Percentiles rank a stretch among this genome's conserved stretches.
These are phyloP conservation scores for Heliconius ethilla DNA, from an alignment of 2,888 invertebrate species.

Conservation along the genomic window DNA sequence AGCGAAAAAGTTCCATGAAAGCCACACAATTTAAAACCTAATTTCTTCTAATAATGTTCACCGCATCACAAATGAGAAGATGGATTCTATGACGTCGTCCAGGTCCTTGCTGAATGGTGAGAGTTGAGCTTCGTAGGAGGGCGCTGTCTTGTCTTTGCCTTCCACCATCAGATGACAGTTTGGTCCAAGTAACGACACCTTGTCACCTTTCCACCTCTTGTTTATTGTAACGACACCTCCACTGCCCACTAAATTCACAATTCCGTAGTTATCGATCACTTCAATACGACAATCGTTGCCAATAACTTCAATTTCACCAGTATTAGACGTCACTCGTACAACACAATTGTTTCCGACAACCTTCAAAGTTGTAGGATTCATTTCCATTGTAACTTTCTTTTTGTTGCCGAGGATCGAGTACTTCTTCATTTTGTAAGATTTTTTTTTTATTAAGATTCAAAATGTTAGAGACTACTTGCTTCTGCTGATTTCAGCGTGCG, in stretches of 20 bases:
- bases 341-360: constrained; percentile 75
- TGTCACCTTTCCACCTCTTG: constrained; percentile 67
- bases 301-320: constrained; percentile 74
- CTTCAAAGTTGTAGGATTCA: constrained; percentile 66
- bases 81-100: constrained; percentile 76
- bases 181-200: constrained; percentile 66
- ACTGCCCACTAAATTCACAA: constrained; percentile 69
- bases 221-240: constrained; percentile 65
- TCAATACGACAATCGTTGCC: constrained; percentile 75
- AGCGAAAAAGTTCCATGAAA: constrained; percentile 7
- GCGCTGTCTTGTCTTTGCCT: constrained; percentile 64
- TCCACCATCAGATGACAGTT: constrained; percentile 67
- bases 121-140: constrained; percentile 68
- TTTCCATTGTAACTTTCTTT: constrained; percentile 78
- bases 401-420: constrained; percentile 76
- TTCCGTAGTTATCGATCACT: constrained; percentile 67
- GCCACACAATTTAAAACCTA: constrained; percentile 32
- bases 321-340: constrained; percentile 64
- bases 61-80: constrained; percentile 77
- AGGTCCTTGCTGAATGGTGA: constrained; percentile 76
- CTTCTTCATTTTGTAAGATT: constrained; percentile 65
- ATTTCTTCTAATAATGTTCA: constrained; percentile 50
- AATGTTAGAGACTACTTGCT: constrained; percentile 39
- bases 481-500: constrained; percentile 42
- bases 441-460: neutral